Percentiles rank a stretch among this genome's conserved stretches.
phyloP scores from a whole-genome alignment of 2,797 vertebrate genomes.

The Hemibagrus guttatus region DNA sequence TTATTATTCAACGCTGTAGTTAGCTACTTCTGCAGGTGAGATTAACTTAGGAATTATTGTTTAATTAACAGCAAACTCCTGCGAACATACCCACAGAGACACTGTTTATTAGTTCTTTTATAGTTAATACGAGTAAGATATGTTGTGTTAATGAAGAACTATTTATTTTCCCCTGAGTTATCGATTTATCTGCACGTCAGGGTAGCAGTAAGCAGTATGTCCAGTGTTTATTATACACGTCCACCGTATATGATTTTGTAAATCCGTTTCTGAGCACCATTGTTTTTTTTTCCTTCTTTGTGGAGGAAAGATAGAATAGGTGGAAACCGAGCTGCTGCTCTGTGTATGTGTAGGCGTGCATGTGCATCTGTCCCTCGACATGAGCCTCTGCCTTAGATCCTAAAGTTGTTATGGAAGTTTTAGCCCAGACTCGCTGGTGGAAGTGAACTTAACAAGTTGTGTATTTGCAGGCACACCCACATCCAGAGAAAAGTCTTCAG shows the following conservation, averaged over 20 bases:
- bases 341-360: conserved; percentile 1
- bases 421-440: background rate
- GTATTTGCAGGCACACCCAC: conserved; percentile 14
- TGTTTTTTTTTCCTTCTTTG: background rate
- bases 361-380: conserved; percentile 26
- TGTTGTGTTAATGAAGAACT: background rate
- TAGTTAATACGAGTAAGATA: background rate
- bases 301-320: conserved; percentile 6
- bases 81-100: background rate
- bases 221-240: too few species aligned
- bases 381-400: conserved; percentile 24
- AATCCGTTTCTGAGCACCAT: background rate
- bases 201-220: background rate
- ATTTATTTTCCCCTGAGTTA: background rate
- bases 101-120: background rate
- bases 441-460: background rate
- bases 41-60: background rate
- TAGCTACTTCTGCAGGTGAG: background rate
- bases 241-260: background rate
- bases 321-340: background rate
- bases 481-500: background rate
- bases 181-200: background rate
- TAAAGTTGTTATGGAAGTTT: conserved; percentile 21
- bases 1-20: background rate
- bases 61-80: background rate